phyloP scores from a whole-genome alignment of 2,888 invertebrate species.

The Sisyra terminalis region DNA sequence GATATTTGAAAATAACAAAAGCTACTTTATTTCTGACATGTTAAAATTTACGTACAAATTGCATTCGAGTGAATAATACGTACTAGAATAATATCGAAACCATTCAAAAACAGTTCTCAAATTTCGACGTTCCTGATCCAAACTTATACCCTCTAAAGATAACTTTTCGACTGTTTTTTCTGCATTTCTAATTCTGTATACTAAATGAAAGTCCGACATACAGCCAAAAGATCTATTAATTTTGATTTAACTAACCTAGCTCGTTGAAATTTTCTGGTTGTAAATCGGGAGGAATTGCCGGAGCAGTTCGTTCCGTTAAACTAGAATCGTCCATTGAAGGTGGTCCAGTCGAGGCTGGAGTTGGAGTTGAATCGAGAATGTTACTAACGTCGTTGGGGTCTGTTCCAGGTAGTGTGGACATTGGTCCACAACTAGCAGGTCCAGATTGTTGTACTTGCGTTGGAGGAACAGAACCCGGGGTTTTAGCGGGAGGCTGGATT shows the following conservation, averaged over 20 bases:
- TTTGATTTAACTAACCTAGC: constrained; percentile 11
- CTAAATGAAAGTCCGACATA: too few relatives aligned
- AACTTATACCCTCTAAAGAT: too few relatives aligned
- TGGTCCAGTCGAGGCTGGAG: not conserved
- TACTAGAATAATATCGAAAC: too few relatives aligned
- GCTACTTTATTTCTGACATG: too few relatives aligned
- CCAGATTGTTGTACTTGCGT: constrained; percentile 3
- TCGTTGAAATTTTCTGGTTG: constrained; percentile 23
- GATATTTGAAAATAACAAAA: too few relatives aligned
- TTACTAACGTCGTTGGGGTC: not conserved
- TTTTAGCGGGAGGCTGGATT: not conserved
- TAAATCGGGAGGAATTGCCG: constrained; percentile 17
- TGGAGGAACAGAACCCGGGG: constrained; percentile 1
- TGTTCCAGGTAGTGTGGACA: not conserved
- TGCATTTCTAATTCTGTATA: too few relatives aligned
- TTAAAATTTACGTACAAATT: too few relatives aligned
- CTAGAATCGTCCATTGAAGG: not conserved
- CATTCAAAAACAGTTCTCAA: too few relatives aligned
- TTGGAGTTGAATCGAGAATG: not conserved
- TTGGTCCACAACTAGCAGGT: not conserved
- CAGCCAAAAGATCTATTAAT: too few relatives aligned
- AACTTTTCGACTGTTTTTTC: too few relatives aligned
- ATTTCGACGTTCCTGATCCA: too few relatives aligned
- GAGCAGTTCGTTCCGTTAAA: not conserved
- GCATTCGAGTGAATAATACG: too few relatives aligned